Conservation (phyloP, 2,888 invertebrate species). For the Rhagonycha lutea region DNA sequence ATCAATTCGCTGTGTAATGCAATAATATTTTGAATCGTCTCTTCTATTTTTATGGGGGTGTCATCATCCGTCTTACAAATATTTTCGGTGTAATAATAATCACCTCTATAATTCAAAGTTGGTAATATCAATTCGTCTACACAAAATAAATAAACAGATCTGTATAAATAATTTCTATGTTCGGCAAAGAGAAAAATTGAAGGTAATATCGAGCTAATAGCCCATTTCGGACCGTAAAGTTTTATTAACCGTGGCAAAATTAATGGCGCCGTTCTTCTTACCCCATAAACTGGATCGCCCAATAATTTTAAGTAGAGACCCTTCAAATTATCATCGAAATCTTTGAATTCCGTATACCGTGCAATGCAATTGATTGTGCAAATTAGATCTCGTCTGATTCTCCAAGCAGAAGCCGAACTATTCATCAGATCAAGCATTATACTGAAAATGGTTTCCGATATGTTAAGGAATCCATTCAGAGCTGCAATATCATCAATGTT, state of each 20-base stretch:
- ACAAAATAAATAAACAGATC: constrained; percentile 47
- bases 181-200: constrained; percentile 42
- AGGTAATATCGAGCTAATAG: constrained; percentile 42
- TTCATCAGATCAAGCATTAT: constrained; percentile 45
- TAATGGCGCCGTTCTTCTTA: constrained; percentile 47
- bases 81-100: constrained; percentile 2
- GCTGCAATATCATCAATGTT: constrained; percentile 42
- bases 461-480: constrained; percentile 41
- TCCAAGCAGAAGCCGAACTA: constrained; percentile 47
- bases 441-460: constrained; percentile 44
- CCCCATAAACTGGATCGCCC: constrained; percentile 47
- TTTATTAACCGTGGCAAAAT: constrained; percentile 49
- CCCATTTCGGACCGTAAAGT: constrained; percentile 49
- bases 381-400: constrained; percentile 47
- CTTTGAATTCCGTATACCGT: constrained; percentile 42
- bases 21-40: constrained; percentile 23
- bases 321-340: constrained; percentile 46
- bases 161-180: constrained; percentile 46
- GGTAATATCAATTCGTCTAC: constrained; percentile 49
- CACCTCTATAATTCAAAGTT: constrained; percentile 31
- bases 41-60: neutral
- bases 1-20: constrained; percentile 36
- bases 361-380: constrained; percentile 47
- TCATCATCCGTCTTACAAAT: neutral
- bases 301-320: constrained; percentile 46